A percentile compares a stretch with the other conserved stretches of the same genome.
Conservation (phyloP, 1,140 invertebrate genomes). For the Heliconius nattereri region DNA sequence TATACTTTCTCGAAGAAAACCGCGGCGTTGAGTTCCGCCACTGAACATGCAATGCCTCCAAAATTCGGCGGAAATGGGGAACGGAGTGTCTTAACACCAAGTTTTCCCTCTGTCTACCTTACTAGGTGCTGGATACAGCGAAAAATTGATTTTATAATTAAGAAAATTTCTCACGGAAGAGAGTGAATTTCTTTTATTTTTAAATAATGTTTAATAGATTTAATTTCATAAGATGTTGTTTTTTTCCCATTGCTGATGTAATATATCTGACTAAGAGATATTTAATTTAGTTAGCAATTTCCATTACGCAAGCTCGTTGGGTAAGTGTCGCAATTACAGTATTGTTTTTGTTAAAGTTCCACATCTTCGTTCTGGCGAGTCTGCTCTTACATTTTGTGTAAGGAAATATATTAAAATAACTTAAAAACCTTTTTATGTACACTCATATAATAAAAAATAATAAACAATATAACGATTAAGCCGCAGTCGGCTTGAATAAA, state of each 20-base stretch:
- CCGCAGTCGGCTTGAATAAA: constrained; percentile 3
- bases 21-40: too few species aligned
- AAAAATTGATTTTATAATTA: too few species aligned
- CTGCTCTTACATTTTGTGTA: constrained; percentile 14
- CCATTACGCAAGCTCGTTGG: constrained; percentile 14
- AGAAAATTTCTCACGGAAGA: background rate
- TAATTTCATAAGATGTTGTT: background rate
- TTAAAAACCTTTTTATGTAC: constrained; percentile 6
- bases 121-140: too few species aligned
- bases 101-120: too few species aligned
- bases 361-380: constrained; percentile 15
- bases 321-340: constrained; percentile 16
- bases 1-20: too few species aligned
- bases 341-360: constrained; percentile 1
- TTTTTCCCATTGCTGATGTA: constrained; percentile 16
- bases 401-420: constrained; percentile 12
- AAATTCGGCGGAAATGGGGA: too few species aligned
- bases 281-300: constrained; percentile 14
- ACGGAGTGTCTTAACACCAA: too few species aligned
- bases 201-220: background rate
- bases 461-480: constrained; percentile 4
- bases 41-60: too few species aligned
- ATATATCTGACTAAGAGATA: constrained; percentile 25
- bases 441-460: background rate
- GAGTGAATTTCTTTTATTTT: background rate